These are phyloP conservation scores for Eretmochelys imbricata DNA, from an alignment of 2,113 vertebrate genomes.

Conservation along the genomic window DNA sequence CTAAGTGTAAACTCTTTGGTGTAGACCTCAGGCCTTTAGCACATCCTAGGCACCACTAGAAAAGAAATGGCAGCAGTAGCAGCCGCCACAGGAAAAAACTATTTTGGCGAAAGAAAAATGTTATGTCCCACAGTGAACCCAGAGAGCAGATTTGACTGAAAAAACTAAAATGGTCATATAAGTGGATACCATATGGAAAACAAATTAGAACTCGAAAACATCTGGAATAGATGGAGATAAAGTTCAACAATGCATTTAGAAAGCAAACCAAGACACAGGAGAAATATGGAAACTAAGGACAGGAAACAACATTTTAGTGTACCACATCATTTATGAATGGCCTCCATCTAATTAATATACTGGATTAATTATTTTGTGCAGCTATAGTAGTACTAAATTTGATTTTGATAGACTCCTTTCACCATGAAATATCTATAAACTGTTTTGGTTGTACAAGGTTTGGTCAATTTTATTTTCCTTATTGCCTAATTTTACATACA, in stretches of 20 bases:
- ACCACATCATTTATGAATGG: neutral
- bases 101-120: conserved; percentile 42
- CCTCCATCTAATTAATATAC: neutral
- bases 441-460: neutral
- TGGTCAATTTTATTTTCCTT: neutral
- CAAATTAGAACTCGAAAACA: conserved; percentile 67
- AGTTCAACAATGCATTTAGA: conserved; percentile 51
- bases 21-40: neutral
- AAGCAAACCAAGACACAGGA: conserved; percentile 54
- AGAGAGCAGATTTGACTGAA: conserved; percentile 44
- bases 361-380: neutral
- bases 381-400: neutral
- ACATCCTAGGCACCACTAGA: conserved; percentile 20
- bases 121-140: conserved; percentile 22
- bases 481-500: neutral
- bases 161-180: conserved; percentile 44
- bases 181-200: conserved; percentile 60
- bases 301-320: neutral
- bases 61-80: conserved; percentile 39
- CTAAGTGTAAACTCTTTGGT: neutral
- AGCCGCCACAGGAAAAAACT: conserved; percentile 45
- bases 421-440: neutral
- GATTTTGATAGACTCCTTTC: neutral
- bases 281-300: conserved; percentile 49
- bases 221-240: conserved; percentile 60